Evolutionary conservation across 2,113 vertebrate species (phyloP), one percentile per base, ranked within the genome.

Genomic region (Diadophis punctatus): DNA sequence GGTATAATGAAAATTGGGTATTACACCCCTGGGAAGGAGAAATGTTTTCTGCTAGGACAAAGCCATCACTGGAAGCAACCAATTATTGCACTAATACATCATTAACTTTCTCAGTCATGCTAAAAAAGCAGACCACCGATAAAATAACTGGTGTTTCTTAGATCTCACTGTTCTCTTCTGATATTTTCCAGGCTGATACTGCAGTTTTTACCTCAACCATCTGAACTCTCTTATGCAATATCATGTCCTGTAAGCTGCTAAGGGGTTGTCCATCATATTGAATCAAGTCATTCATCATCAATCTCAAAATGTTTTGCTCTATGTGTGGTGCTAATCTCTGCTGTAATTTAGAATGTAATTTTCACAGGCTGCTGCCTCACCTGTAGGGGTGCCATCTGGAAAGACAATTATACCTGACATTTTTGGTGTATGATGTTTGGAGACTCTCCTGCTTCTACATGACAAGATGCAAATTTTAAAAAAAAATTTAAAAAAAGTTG

Each of bases 351-450:
- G 97, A 98, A 98, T 97, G 98, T 96, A 99, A 99, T 99, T 99
- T n/a, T 99, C 99, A 99, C 98, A 98, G 98, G 97, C 98, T 97
- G 95, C 97, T 99, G 98, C 97, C 96, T 98, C 98, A 98, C 98
- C 98, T 98, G 97, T 98, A 98, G 98, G 97, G 98, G 96, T 96
- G 97, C 97, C 95, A 97, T 97, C 97, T 97, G 97, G 95, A 96
- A 95, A 92, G 91, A 95, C 93, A 97, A 97, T 97, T 96, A 97
- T 68, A 97, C 94, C 95, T 90, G 86, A 95, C 52, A 52, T 39
- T 90, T 94, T 89, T 95, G 95, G 74, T 94, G 97, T 20, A 0
- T 86, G 89, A 97, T 94, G 95, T 92, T 96, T 51, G 91, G 95
- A 90, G 93, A 84, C 53, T 93, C 52, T 95, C 90, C 58, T 94